A percentile compares a stretch with the other conserved stretches of the same genome.
These are phyloP conservation scores for Cottus gobio DNA, from an alignment of 2,113 vertebrate genomes.

Conservation along the genomic window DNA sequence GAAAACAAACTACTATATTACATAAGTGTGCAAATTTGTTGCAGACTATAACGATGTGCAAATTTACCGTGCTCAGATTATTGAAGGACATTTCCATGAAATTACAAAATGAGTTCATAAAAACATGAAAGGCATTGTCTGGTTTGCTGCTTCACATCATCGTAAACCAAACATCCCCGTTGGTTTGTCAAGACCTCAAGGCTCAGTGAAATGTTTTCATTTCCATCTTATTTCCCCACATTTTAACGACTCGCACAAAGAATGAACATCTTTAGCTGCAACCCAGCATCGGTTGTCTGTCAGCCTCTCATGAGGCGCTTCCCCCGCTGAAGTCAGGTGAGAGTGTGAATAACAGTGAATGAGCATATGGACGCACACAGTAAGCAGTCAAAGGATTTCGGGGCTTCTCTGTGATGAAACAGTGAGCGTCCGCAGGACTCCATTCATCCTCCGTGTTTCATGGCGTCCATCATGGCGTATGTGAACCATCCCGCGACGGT, in stretches of 20 bases:
- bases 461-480: constrained; percentile 33
- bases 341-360: not conserved
- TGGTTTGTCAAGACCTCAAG: not conserved
- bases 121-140: not conserved
- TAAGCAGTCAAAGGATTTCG: not conserved
- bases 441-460: constrained; percentile 24
- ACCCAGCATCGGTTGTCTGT: no score
- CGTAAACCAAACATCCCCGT: not conserved
- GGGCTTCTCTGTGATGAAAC: not conserved
- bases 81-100: not conserved
- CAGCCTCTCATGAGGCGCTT: no score
- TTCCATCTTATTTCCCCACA: not conserved
- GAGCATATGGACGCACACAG: not conserved
- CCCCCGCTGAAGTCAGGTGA: not conserved
- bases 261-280: not conserved
- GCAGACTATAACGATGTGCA: not conserved
- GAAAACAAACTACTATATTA: not conserved
- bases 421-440: not conserved
- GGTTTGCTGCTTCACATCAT: not conserved
- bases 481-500: constrained; percentile 53
- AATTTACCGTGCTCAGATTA: not conserved
- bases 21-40: not conserved
- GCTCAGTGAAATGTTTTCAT: not conserved
- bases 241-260: not conserved
- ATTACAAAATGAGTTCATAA: no score